Evolutionary conservation across 2,797 vertebrate genomes (phyloP).

Genomic region (Silurus aristotelis): DNA sequence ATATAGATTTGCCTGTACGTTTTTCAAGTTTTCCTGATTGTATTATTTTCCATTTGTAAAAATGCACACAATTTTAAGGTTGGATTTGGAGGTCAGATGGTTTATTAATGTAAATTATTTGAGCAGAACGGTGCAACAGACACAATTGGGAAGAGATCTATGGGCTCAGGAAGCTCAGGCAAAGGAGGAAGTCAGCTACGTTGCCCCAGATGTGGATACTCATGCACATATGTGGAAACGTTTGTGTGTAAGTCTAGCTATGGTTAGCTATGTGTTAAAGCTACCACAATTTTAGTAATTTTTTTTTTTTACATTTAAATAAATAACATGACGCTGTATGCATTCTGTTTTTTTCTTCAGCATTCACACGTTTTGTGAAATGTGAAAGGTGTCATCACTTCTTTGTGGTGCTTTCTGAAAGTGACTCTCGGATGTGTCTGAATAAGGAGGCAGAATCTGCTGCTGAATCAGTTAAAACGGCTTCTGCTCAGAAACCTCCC

Average conservation of each 20-base stretch:
- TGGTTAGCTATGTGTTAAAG: conserved; percentile 36
- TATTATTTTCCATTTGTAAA: neutral
- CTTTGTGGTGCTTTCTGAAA: conserved; percentile 86
- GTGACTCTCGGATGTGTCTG: conserved; percentile 85
- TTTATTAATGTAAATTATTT: neutral
- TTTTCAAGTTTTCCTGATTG: neutral
- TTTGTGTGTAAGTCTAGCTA: conserved; percentile 83
- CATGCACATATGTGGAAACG: conserved; percentile 86
- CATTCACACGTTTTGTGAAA: conserved; percentile 88
- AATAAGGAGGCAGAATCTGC: conserved; percentile 84
- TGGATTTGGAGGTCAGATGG: neutral
- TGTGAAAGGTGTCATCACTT: conserved; percentile 91
- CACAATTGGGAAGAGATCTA: conserved; percentile 72
- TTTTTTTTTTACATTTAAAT: neutral
- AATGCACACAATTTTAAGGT: neutral
- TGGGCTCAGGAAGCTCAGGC: conserved; percentile 79
- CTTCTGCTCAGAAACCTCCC: conserved; percentile 86
- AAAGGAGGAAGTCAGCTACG: conserved; percentile 86
- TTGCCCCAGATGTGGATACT: conserved; percentile 85
- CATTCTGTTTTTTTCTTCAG: conserved; percentile 48
- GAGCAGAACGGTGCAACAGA: neutral
- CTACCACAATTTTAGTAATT: neutral
- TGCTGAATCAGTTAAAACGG: conserved; percentile 84
- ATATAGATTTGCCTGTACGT: neutral
- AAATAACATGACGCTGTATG: neutral